Evolutionary conservation across 2,888 invertebrate genomes (phyloP).

Genomic region (Scrobipalpa costella): DNA sequence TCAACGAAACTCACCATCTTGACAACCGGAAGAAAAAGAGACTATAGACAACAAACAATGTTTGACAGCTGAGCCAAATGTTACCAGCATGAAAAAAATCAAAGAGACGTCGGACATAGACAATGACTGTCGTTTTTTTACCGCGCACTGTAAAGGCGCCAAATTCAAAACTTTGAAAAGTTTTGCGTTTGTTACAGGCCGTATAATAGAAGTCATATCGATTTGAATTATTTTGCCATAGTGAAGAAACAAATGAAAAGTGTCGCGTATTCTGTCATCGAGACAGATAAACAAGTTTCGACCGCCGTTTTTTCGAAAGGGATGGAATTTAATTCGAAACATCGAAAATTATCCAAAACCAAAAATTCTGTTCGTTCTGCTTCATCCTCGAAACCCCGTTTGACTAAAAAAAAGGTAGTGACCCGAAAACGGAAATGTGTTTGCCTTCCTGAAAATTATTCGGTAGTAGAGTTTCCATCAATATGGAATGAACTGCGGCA

Average conservation of each 20-base stretch:
- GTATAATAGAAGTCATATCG: conserved; percentile 20
- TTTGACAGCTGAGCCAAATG: conserved; percentile 53
- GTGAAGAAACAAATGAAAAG: conserved; percentile 60
- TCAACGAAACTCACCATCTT: conserved; percentile 83
- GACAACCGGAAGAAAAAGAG: conserved; percentile 84
- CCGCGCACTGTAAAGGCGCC: not conserved
- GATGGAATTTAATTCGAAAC: conserved; percentile 81
- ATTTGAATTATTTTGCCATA: conserved; percentile 35
- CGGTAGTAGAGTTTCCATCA: conserved; percentile 83
- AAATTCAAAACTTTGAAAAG: conserved; percentile 11
- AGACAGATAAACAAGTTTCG: conserved; percentile 76
- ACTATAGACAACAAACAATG: conserved; percentile 62
- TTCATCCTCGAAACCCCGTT: conserved; percentile 68
- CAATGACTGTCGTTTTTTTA: not conserved
- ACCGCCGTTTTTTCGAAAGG: conserved; percentile 79
- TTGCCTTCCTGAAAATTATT: conserved; percentile 82
- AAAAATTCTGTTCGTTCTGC: conserved; percentile 77
- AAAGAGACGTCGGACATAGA: not conserved
- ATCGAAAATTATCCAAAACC: conserved; percentile 78
- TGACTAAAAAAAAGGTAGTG: conserved; percentile 70
- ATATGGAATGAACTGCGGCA: conserved; percentile 85
- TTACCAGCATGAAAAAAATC: conserved; percentile 40
- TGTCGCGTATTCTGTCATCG: conserved; percentile 65
- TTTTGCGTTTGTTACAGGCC: conserved; percentile 21
- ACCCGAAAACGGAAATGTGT: conserved; percentile 80